Conservation (phyloP, 2,113 vertebrate species). For the Lutjanus erythropterus region DNA sequence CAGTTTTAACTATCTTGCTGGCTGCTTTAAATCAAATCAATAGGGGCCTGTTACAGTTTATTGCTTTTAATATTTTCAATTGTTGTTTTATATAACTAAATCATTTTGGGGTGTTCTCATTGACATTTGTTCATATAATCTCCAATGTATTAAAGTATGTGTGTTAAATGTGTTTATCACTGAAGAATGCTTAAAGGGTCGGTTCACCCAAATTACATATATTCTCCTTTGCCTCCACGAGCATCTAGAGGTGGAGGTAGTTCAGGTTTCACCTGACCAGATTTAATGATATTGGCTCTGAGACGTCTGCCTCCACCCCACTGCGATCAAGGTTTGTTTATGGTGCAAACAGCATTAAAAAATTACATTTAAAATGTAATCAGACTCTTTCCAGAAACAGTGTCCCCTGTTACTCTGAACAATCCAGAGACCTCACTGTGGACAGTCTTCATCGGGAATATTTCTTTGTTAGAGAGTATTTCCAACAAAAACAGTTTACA, state of each 20-base stretch:
- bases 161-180: not conserved
- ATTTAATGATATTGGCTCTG: not conserved
- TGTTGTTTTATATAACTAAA: not conserved
- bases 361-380: not conserved
- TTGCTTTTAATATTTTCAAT: constrained; percentile 1
- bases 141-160: not conserved
- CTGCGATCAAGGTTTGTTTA: not conserved
- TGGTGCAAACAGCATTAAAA: not conserved
- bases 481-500: not conserved
- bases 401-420: not conserved
- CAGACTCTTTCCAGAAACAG: constrained; percentile 1
- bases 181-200: constrained; percentile 13
- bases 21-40: constrained; percentile 32
- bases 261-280: not conserved
- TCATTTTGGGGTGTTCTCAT: constrained; percentile 15
- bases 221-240: not conserved
- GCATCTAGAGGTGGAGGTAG: not conserved
- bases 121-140: constrained; percentile 11
- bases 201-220: not conserved
- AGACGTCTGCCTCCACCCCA: not conserved
- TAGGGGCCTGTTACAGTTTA: constrained; percentile 26
- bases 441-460: not conserved
- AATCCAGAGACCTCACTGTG: constrained; percentile 5
- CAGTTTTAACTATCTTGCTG: constrained; percentile 22
- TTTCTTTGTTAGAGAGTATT: not conserved